These are phyloP conservation scores for Rotaria sp. DNA, from an alignment of 2,888 invertebrate species.

Conservation along the genomic window DNA sequence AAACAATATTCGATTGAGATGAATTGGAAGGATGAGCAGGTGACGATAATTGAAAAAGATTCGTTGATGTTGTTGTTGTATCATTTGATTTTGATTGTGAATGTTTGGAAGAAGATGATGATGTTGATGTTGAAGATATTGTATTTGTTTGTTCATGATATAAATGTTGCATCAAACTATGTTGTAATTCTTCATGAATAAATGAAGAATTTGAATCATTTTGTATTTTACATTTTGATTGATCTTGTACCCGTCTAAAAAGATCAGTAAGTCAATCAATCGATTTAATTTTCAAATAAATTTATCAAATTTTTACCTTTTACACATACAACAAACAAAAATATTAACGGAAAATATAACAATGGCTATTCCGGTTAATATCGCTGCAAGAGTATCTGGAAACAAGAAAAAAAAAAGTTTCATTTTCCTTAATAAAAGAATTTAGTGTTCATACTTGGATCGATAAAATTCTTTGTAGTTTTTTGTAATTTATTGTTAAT, in stretches of 20 bases:
- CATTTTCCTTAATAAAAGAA: not conserved
- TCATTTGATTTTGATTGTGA: constrained; percentile 26
- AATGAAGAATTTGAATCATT: not conserved
- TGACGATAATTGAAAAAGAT: not conserved
- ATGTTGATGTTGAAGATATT: not conserved
- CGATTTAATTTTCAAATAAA: not conserved
- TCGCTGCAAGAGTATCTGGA: not conserved
- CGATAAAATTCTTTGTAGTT: not conserved
- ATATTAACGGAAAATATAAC: not conserved
- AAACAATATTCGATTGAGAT: not conserved
- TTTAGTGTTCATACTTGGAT: not conserved
- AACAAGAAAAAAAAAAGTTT: not conserved
- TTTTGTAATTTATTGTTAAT: not conserved
- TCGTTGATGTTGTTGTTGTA: not conserved
- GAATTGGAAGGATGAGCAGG: not conserved
- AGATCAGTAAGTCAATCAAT: not conserved
- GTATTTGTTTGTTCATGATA: constrained; percentile 29
- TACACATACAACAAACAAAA: not conserved
- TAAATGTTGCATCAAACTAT: constrained; percentile 17
- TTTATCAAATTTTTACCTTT: not conserved
- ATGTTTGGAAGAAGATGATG: not conserved
- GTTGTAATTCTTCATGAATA: constrained; percentile 27
- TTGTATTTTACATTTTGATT: not conserved
- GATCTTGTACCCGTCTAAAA: not conserved
- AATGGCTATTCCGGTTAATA: not conserved